phyloP scores from a whole-genome alignment of 2,888 invertebrate species.

The Panorpa germanica region DNA sequence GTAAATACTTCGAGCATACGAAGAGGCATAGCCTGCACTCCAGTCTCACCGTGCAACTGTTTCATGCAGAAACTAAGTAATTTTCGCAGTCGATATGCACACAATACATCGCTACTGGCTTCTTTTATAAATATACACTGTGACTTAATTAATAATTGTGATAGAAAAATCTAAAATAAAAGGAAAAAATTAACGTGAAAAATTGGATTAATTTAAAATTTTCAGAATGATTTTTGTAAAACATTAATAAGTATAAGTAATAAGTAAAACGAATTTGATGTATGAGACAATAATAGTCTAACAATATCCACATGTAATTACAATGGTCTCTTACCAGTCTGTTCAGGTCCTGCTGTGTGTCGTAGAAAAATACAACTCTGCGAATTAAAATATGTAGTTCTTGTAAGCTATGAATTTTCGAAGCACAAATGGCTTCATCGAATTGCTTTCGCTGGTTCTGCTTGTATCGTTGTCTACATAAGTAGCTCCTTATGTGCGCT shows the following conservation, averaged over 20 bases:
- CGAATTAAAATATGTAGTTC: slow-evolving; percentile 36
- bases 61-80: slow-evolving; percentile 21
- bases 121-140: slow-evolving; percentile 20
- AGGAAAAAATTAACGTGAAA: background rate
- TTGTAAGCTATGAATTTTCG: slow-evolving; percentile 26
- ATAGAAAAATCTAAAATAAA: slow-evolving; percentile 20
- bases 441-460: slow-evolving; percentile 45
- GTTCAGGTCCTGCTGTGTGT: slow-evolving; percentile 40
- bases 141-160: slow-evolving; percentile 21
- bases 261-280: background rate
- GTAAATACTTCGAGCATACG: slow-evolving; percentile 65
- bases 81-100: slow-evolving; percentile 22
- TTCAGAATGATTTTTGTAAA: background rate
- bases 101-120: slow-evolving; percentile 18
- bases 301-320: background rate
- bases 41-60: slow-evolving; percentile 16
- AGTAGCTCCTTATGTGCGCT: slow-evolving; percentile 57
- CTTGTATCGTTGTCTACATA: slow-evolving; percentile 47
- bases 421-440: slow-evolving; percentile 35
- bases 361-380: slow-evolving; percentile 62
- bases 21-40: slow-evolving; percentile 44
- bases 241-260: background rate
- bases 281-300: background rate
- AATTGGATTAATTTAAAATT: background rate
- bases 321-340: slow-evolving; percentile 32